Percentiles rank a stretch among this genome's conserved stretches.
Evolutionary conservation across 2,888 invertebrate species (phyloP).

Genomic region (Acronicta aceris): DNA sequence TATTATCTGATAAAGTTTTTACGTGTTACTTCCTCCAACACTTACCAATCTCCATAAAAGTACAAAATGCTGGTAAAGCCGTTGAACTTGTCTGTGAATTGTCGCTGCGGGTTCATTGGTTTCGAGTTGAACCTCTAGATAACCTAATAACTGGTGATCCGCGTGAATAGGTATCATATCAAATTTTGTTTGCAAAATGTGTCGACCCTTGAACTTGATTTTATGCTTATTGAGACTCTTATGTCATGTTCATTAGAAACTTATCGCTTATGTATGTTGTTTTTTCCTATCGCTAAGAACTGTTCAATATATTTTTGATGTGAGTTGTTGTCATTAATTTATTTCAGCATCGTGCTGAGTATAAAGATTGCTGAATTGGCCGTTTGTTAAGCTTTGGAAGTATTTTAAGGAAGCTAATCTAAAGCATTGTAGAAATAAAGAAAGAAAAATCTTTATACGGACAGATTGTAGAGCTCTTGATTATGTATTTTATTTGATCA

Average conservation of each 20-base stretch:
- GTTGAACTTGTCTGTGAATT: constrained; percentile 34
- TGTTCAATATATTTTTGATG: constrained; percentile 15
- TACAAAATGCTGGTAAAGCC: constrained; percentile 23
- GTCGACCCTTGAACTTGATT: constrained; percentile 25
- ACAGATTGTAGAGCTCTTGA: too few relatives aligned
- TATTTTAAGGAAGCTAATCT: too few relatives aligned
- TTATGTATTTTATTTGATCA: too few relatives aligned
- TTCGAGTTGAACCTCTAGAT: constrained; percentile 35
- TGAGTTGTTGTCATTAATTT: constrained; percentile 9
- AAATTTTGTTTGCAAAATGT: constrained; percentile 11
- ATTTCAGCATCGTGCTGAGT: too few relatives aligned
- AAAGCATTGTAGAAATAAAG: too few relatives aligned
- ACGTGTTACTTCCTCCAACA: constrained; percentile 7
- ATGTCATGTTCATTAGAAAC: constrained; percentile 14
- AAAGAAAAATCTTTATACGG: too few relatives aligned
- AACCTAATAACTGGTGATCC: constrained; percentile 29
- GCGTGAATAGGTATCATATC: constrained; percentile 7
- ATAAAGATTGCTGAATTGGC: too few relatives aligned
- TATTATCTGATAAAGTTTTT: constrained; percentile 2
- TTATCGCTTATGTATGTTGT: constrained; percentile 6
- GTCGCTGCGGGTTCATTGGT: constrained; percentile 30
- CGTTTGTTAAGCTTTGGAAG: too few relatives aligned
- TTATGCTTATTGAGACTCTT: constrained; percentile 8
- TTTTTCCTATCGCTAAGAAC: constrained; percentile 8
- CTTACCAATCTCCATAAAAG: constrained; percentile 11